Evolutionary conservation across 2,797 vertebrate species (phyloP).

Genomic region (Orestias chungarensis): DNA sequence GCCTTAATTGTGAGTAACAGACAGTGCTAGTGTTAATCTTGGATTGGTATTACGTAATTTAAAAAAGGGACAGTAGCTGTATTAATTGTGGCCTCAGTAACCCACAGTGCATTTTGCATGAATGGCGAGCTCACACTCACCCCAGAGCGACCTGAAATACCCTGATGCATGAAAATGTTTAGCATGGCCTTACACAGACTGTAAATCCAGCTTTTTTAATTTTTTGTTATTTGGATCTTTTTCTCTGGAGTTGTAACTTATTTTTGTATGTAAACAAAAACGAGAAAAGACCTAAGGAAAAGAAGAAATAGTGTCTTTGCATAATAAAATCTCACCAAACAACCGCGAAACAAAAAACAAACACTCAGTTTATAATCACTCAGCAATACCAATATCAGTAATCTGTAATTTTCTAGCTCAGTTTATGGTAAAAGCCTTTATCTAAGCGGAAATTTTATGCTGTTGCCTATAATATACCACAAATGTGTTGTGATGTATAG

Average conservation of each 20-base stretch:
- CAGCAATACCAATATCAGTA: slow-evolving; percentile 70
- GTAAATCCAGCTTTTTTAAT: slow-evolving; percentile 72
- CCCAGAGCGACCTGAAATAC: slow-evolving; percentile 65
- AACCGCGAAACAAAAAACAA: slow-evolving; percentile 61
- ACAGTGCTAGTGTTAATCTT: slow-evolving; percentile 73
- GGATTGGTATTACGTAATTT: slow-evolving; percentile 65
- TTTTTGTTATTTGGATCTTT: slow-evolving; percentile 67
- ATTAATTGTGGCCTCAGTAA: slow-evolving; percentile 76
- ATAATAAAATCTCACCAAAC: slow-evolving; percentile 66
- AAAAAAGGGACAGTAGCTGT: slow-evolving; percentile 70
- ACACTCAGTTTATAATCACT: slow-evolving; percentile 69
- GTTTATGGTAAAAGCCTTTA: slow-evolving; percentile 69
- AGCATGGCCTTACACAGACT: slow-evolving; percentile 82
- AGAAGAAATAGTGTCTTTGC: slow-evolving; percentile 64
- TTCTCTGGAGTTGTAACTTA: slow-evolving; percentile 75
- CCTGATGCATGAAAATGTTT: slow-evolving; percentile 78
- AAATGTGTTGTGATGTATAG: slow-evolving; percentile 77
- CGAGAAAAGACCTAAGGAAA: slow-evolving; percentile 51
- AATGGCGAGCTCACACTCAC: slow-evolving; percentile 72
- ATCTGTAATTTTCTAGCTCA: slow-evolving; percentile 64
- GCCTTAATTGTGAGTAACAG: slow-evolving; percentile 74
- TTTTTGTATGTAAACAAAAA: slow-evolving; percentile 84
- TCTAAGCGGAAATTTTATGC: slow-evolving; percentile 75
- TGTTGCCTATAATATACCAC: slow-evolving; percentile 77
- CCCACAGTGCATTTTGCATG: slow-evolving; percentile 78